These are phyloP conservation scores for Rhadinocentrus ornatus DNA, from an alignment of 2,797 vertebrate species.

Conservation along the genomic window DNA sequence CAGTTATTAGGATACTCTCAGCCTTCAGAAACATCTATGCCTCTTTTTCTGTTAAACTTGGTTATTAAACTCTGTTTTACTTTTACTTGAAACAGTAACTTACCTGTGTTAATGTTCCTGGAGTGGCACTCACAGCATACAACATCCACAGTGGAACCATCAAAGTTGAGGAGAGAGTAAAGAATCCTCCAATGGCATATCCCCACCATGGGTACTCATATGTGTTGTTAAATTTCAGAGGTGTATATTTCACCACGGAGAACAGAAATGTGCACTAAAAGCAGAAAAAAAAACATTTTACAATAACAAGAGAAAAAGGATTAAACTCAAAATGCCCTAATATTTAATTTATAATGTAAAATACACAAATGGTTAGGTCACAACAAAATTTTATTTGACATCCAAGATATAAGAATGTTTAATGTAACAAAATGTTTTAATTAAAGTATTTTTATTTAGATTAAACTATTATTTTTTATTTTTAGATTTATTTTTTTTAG, in stretches of 20 bases:
- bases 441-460: background rate
- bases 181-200: conserved; percentile 79
- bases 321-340: background rate
- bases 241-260: conserved; percentile 79
- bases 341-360: too few relatives aligned
- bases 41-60: background rate
- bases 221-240: conserved; percentile 81
- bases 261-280: conserved; percentile 82
- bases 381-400: background rate
- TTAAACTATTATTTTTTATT: too few relatives aligned
- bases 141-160: conserved; percentile 83
- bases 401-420: background rate
- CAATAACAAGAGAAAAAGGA: background rate
- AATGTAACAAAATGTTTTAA: background rate
- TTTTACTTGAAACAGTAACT: background rate
- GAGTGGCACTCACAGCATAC: conserved; percentile 73
- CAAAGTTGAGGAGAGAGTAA: conserved; percentile 84
- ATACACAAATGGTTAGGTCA: too few relatives aligned
- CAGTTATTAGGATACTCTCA: background rate
- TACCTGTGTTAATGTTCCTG: conserved; percentile 81
- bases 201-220: conserved; percentile 89
- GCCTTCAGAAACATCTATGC: background rate
- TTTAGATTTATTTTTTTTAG: too few relatives aligned
- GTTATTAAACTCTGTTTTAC: background rate
- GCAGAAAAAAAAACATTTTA: background rate